phyloP scores from a whole-genome alignment of 53 echinoderm and acorn worm species.

The Pentamera pediparva region DNA sequence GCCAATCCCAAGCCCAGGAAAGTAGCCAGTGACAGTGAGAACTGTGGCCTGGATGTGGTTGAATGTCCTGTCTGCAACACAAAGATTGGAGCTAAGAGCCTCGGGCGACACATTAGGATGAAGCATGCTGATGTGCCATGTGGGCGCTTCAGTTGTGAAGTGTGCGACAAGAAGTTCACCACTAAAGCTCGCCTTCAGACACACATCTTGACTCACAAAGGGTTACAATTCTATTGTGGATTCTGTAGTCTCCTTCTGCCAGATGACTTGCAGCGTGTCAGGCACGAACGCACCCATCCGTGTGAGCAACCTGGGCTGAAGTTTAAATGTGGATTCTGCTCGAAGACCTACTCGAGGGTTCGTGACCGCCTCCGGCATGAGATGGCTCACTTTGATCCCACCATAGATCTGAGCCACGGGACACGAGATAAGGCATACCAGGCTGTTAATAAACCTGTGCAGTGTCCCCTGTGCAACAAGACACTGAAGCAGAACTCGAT shows the following conservation, averaged over 20 bases:
- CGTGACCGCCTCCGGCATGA: background rate
- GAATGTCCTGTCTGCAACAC: background rate
- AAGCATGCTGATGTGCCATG: background rate
- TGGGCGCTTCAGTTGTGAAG: background rate
- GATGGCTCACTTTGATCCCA: constrained; percentile 10
- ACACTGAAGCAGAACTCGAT: background rate
- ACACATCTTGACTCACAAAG: background rate
- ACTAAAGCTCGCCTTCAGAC: background rate
- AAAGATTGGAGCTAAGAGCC: background rate
- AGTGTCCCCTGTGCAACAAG: background rate
- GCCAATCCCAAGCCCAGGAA: constrained; percentile 3
- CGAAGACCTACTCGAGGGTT: background rate
- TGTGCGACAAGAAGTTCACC: background rate
- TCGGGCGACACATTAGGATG: constrained; percentile 13
- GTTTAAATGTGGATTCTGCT: constrained; percentile 3
- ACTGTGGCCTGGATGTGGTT: background rate
- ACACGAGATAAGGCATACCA: background rate
- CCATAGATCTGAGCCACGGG: constrained; percentile 3
- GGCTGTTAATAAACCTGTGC: background rate
- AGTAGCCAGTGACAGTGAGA: background rate
- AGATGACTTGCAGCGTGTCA: background rate
- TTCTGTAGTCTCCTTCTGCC: background rate
- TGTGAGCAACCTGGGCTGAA: background rate
- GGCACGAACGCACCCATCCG: background rate
- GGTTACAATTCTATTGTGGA: background rate